These are phyloP conservation scores for Cristatella mucedo DNA, from an alignment of 2,888 invertebrate species.

Conservation along the genomic window DNA sequence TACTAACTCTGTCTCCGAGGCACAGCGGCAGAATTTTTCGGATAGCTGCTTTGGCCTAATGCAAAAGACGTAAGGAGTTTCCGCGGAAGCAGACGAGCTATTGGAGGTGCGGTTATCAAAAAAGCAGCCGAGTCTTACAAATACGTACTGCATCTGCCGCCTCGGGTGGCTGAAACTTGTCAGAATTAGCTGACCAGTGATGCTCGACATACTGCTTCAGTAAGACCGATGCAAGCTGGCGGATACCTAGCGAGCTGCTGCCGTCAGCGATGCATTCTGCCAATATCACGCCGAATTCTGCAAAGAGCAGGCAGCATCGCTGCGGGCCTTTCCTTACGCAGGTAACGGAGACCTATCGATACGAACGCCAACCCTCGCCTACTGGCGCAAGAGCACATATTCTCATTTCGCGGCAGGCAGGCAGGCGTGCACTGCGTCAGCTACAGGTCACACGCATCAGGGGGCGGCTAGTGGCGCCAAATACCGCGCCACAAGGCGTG, in stretches of 20 bases:
- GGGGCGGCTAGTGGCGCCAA: no score
- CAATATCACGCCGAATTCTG: conserved; percentile 49
- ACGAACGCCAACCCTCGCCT: no score
- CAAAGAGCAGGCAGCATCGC: conserved; percentile 13
- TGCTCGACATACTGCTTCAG: conserved; percentile 55
- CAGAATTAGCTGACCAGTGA: conserved; percentile 49
- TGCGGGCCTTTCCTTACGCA: no score
- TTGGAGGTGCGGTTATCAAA: no score
- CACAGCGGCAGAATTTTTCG: conserved; percentile 50
- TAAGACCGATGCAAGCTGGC: conserved; percentile 55
- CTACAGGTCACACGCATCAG: no score
- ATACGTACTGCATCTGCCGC: conserved; percentile 38
- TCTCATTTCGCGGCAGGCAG: no score
- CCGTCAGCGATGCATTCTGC: conserved; percentile 52
- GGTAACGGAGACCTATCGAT: background rate
- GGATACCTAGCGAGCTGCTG: conserved; percentile 46
- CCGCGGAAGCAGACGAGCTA: no score
- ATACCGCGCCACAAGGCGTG: no score
- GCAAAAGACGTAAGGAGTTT: no score
- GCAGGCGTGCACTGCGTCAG: no score
- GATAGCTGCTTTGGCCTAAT: conserved; percentile 49
- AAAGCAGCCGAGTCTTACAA: no score
- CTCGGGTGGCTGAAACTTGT: conserved; percentile 46
- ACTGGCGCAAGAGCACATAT: no score
- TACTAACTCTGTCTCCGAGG: conserved; percentile 50